Evolutionary conservation across 2,113 vertebrate species (phyloP).

Genomic region (Cettia cetti): DNA sequence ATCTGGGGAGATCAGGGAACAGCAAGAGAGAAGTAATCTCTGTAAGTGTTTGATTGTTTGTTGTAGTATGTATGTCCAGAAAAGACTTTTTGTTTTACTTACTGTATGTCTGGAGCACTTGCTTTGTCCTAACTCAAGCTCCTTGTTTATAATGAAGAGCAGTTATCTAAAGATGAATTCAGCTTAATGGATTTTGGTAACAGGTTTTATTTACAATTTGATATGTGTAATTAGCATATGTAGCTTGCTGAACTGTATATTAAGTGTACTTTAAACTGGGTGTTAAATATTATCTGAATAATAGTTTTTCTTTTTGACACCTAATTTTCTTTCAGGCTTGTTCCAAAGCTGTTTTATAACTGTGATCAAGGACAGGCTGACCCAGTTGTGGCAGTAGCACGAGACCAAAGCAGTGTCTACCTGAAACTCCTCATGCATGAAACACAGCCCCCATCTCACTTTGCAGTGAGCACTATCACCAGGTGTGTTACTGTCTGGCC

Average conservation of each 20-base stretch:
- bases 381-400: constrained; percentile 90
- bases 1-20: neutral
- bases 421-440: constrained; percentile 97
- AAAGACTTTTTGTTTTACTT: neutral
- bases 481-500: constrained; percentile 69
- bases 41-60: accelerated
- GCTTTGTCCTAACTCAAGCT: neutral
- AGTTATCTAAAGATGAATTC: neutral
- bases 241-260: neutral
- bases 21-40: neutral
- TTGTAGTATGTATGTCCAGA: neutral
- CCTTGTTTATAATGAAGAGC: neutral
- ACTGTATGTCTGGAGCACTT: neutral
- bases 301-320: neutral
- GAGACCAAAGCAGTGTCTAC: constrained; percentile 92
- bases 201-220: neutral
- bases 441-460: constrained; percentile 88
- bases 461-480: constrained; percentile 92
- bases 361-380: constrained; percentile 95
- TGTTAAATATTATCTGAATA: neutral
- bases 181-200: neutral
- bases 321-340: constrained; percentile 72
- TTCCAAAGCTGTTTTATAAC: constrained; percentile 90
- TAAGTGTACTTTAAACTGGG: neutral
- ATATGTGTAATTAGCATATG: neutral